Conservation (phyloP, 1,140 invertebrate species). For the Saccostrea cuccullata region DNA sequence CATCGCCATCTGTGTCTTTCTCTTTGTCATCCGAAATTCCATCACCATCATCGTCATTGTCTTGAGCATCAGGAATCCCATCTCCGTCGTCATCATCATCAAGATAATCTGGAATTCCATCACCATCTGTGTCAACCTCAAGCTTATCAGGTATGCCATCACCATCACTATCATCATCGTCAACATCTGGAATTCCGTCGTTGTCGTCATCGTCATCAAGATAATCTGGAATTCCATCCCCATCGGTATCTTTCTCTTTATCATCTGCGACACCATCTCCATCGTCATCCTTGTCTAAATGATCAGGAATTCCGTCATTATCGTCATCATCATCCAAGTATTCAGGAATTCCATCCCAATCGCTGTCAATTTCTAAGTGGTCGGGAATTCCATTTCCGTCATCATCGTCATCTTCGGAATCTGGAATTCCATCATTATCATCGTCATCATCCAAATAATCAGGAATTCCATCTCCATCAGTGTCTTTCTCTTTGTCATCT, state of each 20-base stretch:
- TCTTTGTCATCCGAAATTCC: slow-evolving; percentile 71
- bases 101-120: slow-evolving; percentile 68
- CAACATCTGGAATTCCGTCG: slow-evolving; percentile 71
- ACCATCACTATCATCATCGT: slow-evolving; percentile 65
- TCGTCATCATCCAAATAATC: slow-evolving; percentile 66
- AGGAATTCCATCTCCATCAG: slow-evolving; percentile 69
- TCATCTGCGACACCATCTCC: slow-evolving; percentile 65
- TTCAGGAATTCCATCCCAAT: slow-evolving; percentile 70
- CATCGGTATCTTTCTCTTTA: slow-evolving; percentile 63
- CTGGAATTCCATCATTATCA: slow-evolving; percentile 73
- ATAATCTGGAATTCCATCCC: slow-evolving; percentile 69
- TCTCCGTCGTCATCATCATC: slow-evolving; percentile 70
- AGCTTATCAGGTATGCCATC: slow-evolving; percentile 70
- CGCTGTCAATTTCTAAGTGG: slow-evolving; percentile 65
- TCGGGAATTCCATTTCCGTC: slow-evolving; percentile 72
- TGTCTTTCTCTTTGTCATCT: slow-evolving; percentile 70
- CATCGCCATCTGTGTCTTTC: slow-evolving; percentile 68
- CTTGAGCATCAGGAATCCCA: slow-evolving; percentile 71
- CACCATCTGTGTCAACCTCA: slow-evolving; percentile 69
- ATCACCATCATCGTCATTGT: slow-evolving; percentile 70
- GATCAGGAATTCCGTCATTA: slow-evolving; percentile 68
- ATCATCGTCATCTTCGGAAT: slow-evolving; percentile 61
- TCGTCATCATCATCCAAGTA: slow-evolving; percentile 59
- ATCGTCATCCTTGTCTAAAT: slow-evolving; percentile 67
- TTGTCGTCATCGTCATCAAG: slow-evolving; percentile 69